Percentiles rank a stretch among this genome's conserved stretches.
phyloP scores from a whole-genome alignment of 2,797 vertebrate species.

The Spea hammondii region DNA sequence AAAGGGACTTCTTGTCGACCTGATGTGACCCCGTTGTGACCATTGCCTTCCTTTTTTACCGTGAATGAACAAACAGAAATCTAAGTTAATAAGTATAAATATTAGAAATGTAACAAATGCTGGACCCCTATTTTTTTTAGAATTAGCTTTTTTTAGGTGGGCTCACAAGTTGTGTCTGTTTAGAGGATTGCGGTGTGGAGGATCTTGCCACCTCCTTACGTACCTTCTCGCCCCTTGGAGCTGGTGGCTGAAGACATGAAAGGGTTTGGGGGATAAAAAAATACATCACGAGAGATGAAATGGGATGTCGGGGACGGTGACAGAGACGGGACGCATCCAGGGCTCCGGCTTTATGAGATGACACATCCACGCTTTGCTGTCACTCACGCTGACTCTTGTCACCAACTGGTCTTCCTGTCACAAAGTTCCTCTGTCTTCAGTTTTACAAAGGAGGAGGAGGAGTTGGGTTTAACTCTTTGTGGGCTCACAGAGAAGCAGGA shows the following conservation, averaged over 20 bases:
- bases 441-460: slow-evolving; percentile 33
- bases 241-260: not conserved
- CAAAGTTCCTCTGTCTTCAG: slow-evolving; percentile 49
- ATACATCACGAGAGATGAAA: not conserved
- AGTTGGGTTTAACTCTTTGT: slow-evolving; percentile 61
- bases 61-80: too few relatives aligned
- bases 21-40: too few relatives aligned
- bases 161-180: too few relatives aligned
- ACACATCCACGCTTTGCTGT: slow-evolving; percentile 57
- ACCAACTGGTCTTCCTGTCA: slow-evolving; percentile 68
- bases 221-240: not conserved
- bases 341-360: not conserved
- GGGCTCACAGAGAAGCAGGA: not conserved
- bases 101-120: too few relatives aligned
- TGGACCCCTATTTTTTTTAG: too few relatives aligned
- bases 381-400: slow-evolving; percentile 72
- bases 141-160: too few relatives aligned
- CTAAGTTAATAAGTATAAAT: too few relatives aligned
- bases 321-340: not conserved
- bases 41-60: too few relatives aligned
- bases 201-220: not conserved
- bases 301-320: not conserved
- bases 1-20: too few relatives aligned
- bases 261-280: not conserved
- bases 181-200: not conserved